Evolutionary conservation across 2,797 vertebrate species (phyloP), one percentile per base, ranked within the genome.

Genomic region (Alexandromys oeconomus): DNA sequence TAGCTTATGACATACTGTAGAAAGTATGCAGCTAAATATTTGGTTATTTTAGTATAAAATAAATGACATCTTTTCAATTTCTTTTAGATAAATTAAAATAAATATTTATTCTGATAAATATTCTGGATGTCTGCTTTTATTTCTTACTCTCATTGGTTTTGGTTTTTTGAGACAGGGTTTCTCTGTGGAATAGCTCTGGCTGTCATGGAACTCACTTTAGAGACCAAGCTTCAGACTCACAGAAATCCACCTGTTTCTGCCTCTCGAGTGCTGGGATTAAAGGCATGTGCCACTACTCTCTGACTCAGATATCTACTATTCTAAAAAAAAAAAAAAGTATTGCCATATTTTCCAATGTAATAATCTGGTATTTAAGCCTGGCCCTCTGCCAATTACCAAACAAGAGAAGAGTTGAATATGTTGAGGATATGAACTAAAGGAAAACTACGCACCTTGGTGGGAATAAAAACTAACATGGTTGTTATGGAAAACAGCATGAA

Each of bases 231-330:
- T 69, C 31, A 31, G 34, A 69, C 34, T n/a, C 34, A 69, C 34
- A 69, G 67, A 69, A 7, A 69, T 69, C 34, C 34, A 69, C 31
- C 15, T n/a, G 67, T 34, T 8, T n/a, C 34, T 69, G 67, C 15
- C 15, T 69, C 34, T 11, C 1, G 2, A 19, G 67, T 69, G 67
- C 15, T 69, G 31, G 1, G 31, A 69, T 19, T 69, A 69, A 69
- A n/a, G 34, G 67, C 0, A 0, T 63, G 27, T 63, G 61, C 6
- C 2, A n/a, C 6, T 17, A 34, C 61, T 27, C 0, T n/a, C 67
- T 31, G 31, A 0, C 65, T 67, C 65, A 15, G 51, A 59, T 80
- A 1, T 59, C 12, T 21, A 8, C 51, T 57, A 51, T 13, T 25
- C 1, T 14, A n/a, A n/a, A n/a, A n/a, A n/a, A n/a, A 61, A 67